Evolutionary conservation across 1,140 invertebrate genomes (phyloP).

Genomic region (Monochamus saltuarius): DNA sequence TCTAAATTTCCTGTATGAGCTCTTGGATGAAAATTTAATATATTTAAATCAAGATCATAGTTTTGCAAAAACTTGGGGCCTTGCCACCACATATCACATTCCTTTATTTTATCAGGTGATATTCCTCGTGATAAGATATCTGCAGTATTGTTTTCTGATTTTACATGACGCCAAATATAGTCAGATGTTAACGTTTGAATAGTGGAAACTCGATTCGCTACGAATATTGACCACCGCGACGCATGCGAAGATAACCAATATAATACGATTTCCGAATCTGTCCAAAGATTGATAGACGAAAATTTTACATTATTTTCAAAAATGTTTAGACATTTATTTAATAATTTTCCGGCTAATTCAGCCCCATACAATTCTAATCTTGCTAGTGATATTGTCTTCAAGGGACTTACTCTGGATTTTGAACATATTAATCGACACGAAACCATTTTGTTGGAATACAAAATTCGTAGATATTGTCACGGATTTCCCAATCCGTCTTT

Average conservation of each 20-base stretch:
- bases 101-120: conserved; percentile 6
- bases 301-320: conserved; percentile 47
- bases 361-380: conserved; percentile 55
- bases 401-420: conserved; percentile 51
- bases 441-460: conserved; percentile 25
- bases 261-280: too few relatives aligned
- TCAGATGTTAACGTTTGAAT: conserved; percentile 33
- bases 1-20: not conserved
- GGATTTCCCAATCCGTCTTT: too few relatives aligned
- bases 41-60: conserved; percentile 6
- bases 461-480: too few relatives aligned
- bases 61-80: conserved; percentile 19
- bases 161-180: conserved; percentile 49
- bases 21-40: not conserved
- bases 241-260: conserved; percentile 46
- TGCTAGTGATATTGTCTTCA: conserved; percentile 52
- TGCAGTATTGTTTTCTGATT: conserved; percentile 50
- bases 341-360: not conserved
- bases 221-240: conserved; percentile 41
- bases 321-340: conserved; percentile 49
- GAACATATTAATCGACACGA: conserved; percentile 33
- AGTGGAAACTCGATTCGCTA: conserved; percentile 44
- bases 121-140: conserved; percentile 39
- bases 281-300: conserved; percentile 36
- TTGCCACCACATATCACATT: not conserved